Percentiles rank a stretch among this genome's conserved stretches.
phyloP scores from a whole-genome alignment of 2,113 vertebrate species.

The Hypomesus transpacificus region DNA sequence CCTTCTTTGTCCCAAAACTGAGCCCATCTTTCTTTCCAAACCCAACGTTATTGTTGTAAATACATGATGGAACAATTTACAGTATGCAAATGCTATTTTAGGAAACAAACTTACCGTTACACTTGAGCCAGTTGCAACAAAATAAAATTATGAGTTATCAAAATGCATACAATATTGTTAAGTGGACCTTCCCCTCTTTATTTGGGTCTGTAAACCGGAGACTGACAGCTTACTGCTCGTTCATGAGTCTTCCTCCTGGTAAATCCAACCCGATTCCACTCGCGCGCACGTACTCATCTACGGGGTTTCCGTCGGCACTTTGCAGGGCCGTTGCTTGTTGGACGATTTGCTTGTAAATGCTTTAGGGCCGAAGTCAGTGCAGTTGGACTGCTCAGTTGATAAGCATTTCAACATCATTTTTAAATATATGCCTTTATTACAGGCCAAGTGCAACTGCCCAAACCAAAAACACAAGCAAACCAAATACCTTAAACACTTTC shows the following conservation, averaged over 20 bases:
- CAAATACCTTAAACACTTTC: slow-evolving; percentile 40
- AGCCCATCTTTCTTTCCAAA: too few species aligned
- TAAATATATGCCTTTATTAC: not conserved
- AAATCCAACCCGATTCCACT: slow-evolving; percentile 24
- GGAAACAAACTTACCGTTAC: too few species aligned
- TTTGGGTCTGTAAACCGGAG: slow-evolving; percentile 12
- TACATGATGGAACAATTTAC: too few species aligned
- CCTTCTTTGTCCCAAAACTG: too few species aligned
- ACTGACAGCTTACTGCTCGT: slow-evolving; percentile 20
- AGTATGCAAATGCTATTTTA: too few species aligned
- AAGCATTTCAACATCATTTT: too few species aligned
- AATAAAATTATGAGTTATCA: too few species aligned
- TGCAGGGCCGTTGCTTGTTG: slow-evolving; percentile 11
- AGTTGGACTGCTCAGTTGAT: too few species aligned
- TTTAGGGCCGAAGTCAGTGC: too few species aligned
- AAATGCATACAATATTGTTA: too few species aligned
- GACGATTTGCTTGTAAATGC: not conserved
- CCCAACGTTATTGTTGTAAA: too few species aligned
- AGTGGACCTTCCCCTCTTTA: not conserved
- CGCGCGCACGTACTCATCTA: slow-evolving; percentile 22
- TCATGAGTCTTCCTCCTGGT: slow-evolving; percentile 31
- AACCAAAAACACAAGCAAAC: slow-evolving; percentile 6
- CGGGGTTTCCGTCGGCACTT: slow-evolving; percentile 29
- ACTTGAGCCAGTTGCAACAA: too few species aligned
- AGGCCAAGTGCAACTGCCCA: not conserved